Conservation (phyloP, 2,888 invertebrate genomes). For the Mythimna albipuncta region DNA sequence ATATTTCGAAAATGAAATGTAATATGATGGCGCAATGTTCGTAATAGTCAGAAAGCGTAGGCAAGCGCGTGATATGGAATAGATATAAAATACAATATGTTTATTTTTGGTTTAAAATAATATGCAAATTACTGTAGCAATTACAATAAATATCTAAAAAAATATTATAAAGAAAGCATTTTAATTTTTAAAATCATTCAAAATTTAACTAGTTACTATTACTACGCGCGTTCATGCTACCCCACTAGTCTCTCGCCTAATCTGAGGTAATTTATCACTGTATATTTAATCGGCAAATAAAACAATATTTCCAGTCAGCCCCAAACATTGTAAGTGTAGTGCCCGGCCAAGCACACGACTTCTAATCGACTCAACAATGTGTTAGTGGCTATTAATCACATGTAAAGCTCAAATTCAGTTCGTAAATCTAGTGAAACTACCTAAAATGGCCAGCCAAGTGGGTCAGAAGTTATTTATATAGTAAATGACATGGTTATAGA, state of each 20-base stretch:
- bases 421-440: constrained; percentile 47
- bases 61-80: too few relatives aligned
- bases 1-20: too few relatives aligned
- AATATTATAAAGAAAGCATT: background rate
- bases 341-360: constrained; percentile 18
- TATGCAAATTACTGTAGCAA: too few relatives aligned
- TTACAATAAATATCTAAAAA: background rate
- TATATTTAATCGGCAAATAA: background rate
- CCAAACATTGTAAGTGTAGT: constrained; percentile 8
- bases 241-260: background rate
- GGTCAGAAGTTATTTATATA: constrained; percentile 33
- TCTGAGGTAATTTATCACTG: constrained; percentile 6
- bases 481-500: constrained; percentile 34
- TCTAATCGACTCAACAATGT: constrained; percentile 44
- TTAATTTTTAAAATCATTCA: background rate
- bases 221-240: background rate
- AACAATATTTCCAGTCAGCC: constrained; percentile 2
- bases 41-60: too few relatives aligned
- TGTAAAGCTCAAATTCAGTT: constrained; percentile 45
- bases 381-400: constrained; percentile 49
- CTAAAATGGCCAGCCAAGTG: constrained; percentile 33
- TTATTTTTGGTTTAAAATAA: too few relatives aligned
- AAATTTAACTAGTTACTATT: background rate
- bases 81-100: too few relatives aligned
- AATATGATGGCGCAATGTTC: too few relatives aligned